Evolutionary conservation across 2,113 vertebrate species (phyloP), one percentile per base, ranked within the genome.

Genomic region (Lamprotornis superbus): DNA sequence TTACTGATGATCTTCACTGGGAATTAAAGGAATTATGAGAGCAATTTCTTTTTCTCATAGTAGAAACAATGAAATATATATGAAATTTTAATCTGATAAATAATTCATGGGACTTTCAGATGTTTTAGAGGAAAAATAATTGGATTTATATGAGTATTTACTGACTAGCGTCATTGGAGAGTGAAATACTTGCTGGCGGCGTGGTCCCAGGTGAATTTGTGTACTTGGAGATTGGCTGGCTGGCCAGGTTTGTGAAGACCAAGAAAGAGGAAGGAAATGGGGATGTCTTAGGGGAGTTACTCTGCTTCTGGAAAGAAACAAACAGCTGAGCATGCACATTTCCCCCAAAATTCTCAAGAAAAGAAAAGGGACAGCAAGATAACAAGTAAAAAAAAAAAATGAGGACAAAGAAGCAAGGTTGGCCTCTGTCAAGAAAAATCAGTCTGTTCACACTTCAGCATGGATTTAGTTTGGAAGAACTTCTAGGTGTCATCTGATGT

Each of bases 181-280:
- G 50, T 16, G 22, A 75, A 49, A 15, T 35, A n/a, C 21, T 50
- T 17, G 6, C 42, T 2, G 2, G 27, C 5, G 2, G 0, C 0
- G 24, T 63, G 5, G 19, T 86, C 15, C 50, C 40, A 55, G 46
- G 21, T 61, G 18, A 77, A 70, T 37, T 30, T 60, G 15, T 75
- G 30, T 47, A 15, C 22, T 47, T 71, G 15, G 30, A 11, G 11
- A 56, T 10, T 9, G 11, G 8, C 17, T 78, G n/a, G 18, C 19
- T 74, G 31, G 40, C 12, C 31, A 44, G 16, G 3, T 56, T 92
- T 69, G n/a, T 63, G 50, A 80, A n/a, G 25, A 42, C 20, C 4
- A 63, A 37, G 44, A 53, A 83, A 11, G 16, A 40, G 7, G 27
- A 33, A 88, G 46, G 46, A 73, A 30, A 64, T 37, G 4, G 40